phyloP scores from a whole-genome alignment of 2,113 vertebrate genomes.

The Spilogale gracilis region DNA sequence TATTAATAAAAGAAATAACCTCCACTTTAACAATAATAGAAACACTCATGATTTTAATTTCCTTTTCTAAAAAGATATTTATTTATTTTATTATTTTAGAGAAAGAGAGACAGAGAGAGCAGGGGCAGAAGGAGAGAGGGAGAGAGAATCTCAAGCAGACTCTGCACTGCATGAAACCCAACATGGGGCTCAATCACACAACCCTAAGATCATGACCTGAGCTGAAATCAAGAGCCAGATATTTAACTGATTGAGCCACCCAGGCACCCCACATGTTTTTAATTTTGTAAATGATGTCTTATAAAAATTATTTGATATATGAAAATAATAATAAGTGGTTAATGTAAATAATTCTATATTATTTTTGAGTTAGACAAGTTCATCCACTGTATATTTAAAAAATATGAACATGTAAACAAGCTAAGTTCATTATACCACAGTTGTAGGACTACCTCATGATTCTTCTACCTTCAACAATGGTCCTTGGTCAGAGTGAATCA shows the following conservation, averaged over 20 bases:
- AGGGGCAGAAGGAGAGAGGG: not conserved
- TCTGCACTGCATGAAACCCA: not conserved
- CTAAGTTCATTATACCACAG: conserved; percentile 13
- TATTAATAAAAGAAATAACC: not conserved
- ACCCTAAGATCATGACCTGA: not conserved
- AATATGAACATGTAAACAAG: not conserved
- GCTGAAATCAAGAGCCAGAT: not conserved
- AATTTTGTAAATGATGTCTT: not conserved
- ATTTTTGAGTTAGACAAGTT: not conserved
- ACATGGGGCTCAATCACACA: not conserved
- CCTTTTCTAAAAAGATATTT: not conserved
- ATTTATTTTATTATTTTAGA: not conserved
- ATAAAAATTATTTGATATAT: not conserved
- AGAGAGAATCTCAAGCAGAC: not conserved
- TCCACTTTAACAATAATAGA: not conserved
- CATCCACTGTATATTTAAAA: conserved; percentile 8
- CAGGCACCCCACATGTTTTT: not conserved
- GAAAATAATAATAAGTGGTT: not conserved
- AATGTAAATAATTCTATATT: not conserved
- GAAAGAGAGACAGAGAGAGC: not conserved
- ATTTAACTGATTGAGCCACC: not conserved
- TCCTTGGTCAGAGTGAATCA: conserved; percentile 78
- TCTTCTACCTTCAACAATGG: conserved; percentile 74
- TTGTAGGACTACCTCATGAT: conserved; percentile 17
- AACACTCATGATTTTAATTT: not conserved